phyloP scores from a whole-genome alignment of 1,140 invertebrate genomes.

The Augochlora pura region DNA sequence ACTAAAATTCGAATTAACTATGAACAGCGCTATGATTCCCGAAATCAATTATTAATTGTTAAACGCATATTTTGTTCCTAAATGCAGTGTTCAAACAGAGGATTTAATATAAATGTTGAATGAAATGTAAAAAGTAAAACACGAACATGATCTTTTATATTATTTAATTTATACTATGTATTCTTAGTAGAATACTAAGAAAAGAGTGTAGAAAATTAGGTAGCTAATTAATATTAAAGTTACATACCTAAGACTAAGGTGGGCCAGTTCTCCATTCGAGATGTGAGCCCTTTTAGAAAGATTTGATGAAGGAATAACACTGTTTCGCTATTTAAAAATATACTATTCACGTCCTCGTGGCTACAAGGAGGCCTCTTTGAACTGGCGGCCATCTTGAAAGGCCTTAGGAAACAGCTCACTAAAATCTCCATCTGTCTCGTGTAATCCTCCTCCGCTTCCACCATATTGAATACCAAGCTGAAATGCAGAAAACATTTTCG shows the following conservation, averaged over 20 bases:
- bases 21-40: no score
- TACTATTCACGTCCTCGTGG: slow-evolving; percentile 97
- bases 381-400: slow-evolving; percentile 96
- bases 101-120: no score
- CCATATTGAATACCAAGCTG: slow-evolving; percentile 95
- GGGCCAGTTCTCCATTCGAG: slow-evolving; percentile 95
- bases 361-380: slow-evolving; percentile 96
- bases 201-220: no score
- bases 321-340: slow-evolving; percentile 97
- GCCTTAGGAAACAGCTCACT: slow-evolving; percentile 94
- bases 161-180: no score
- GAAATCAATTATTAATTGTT: no score
- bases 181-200: no score
- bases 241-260: slow-evolving; percentile 91
- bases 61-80: no score
- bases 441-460: slow-evolving; percentile 95
- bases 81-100: no score
- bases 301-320: slow-evolving; percentile 97
- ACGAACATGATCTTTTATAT: no score
- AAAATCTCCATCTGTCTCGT: slow-evolving; percentile 94
- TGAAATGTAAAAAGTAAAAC: no score
- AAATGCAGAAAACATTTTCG: slow-evolving; percentile 3
- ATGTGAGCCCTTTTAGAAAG: slow-evolving; percentile 95
- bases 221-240: no score
- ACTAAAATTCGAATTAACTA: no score